Evolutionary conservation across 2,888 invertebrate species (phyloP).

Genomic region (Invenusta paracnida): DNA sequence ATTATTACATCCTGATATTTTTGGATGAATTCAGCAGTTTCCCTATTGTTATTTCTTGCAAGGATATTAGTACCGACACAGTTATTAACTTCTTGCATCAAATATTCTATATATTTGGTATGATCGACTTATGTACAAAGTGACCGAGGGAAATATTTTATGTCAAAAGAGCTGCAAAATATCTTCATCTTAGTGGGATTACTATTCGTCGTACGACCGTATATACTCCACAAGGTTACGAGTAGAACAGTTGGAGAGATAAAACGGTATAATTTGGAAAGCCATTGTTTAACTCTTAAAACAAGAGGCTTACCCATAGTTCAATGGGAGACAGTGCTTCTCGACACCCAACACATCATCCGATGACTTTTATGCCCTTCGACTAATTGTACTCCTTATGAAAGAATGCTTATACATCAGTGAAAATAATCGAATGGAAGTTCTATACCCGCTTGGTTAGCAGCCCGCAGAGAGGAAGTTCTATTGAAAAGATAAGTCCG

Average conservation of each 20-base stretch:
- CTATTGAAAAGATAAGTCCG: background rate
- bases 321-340: constrained; percentile 44
- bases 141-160: constrained; percentile 46
- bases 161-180: constrained; percentile 47
- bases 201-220: constrained; percentile 45
- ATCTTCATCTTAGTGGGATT: constrained; percentile 37
- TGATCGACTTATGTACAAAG: constrained; percentile 46
- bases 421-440: constrained; percentile 13
- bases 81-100: constrained; percentile 44
- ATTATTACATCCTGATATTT: constrained; percentile 46
- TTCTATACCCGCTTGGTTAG: constrained; percentile 27
- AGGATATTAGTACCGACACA: constrained; percentile 44
- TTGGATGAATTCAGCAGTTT: constrained; percentile 48
- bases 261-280: constrained; percentile 48
- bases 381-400: constrained; percentile 42
- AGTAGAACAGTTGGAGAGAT: constrained; percentile 45
- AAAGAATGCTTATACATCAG: constrained; percentile 36
- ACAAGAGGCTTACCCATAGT: constrained; percentile 18
- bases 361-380: constrained; percentile 45
- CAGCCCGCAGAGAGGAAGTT: background rate
- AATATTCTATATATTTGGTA: constrained; percentile 46
- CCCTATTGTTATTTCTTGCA: constrained; percentile 47
- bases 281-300: constrained; percentile 40
- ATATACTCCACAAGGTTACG: constrained; percentile 46
- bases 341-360: constrained; percentile 46